Evolutionary conservation across 2,888 invertebrate genomes (phyloP), one percentile per base, ranked within the genome.

Genomic region (Trissoscelio sp.): DNA sequence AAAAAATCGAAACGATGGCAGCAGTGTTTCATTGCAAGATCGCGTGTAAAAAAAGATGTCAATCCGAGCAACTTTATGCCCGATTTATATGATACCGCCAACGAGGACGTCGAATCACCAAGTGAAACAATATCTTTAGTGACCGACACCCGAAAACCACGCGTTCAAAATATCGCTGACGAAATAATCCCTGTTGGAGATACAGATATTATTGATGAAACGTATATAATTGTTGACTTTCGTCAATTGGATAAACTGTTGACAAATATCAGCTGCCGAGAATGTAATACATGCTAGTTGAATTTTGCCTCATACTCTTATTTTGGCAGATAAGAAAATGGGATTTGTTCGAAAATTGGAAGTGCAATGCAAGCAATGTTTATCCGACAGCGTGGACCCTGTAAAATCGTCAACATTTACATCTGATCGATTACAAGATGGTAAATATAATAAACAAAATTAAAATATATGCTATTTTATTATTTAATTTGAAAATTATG

Each of bases 1-100:
- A 83, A 85, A 37, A 66, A 24, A 66, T 44, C 2, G 9, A 7
- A 48, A 44, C 44, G 44, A 16, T 44, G 44, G 44, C 12, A 6
- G 14, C 44, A 44, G 44, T 44, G 44, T 18, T 14, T 14, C 3
- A 44, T 16, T 44, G 44, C 44, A 44, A 44, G 44, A 44, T 16
- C 44, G 18, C 18, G 9, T 18, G 14, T 16, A 18, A 44, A 44
- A 9, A 16, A 44, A 16, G 18, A 44, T 18, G 16, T 18, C 18
- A 9, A 44, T 44, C 18, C 44, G 3, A 16, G 44, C 4, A 44
- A 37, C 4, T 3, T 28, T 3, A 28, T 28, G 28, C 3, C 28
- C 28, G 28, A n/a, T 39, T 11, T 39, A 39, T 44, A 16, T 44
- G 18, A 44, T 9, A 16, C 44, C 9, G 44, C 14, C 18, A 44